These are phyloP conservation scores for Neoitamus cyanurus DNA, from an alignment of 2,888 invertebrate genomes.

Conservation along the genomic window DNA sequence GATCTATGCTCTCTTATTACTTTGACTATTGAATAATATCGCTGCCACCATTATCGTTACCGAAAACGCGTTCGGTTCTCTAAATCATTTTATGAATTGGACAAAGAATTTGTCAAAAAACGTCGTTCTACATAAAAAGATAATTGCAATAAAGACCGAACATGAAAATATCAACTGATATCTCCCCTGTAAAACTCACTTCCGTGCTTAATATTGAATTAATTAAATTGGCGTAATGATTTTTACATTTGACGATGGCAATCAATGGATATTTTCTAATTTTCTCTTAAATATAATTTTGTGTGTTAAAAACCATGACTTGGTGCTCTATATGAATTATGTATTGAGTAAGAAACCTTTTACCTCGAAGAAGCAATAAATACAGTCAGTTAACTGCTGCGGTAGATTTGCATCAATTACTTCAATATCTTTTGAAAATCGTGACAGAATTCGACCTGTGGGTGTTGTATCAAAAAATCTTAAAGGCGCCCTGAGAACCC, in stretches of 20 bases:
- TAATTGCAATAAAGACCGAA: background rate
- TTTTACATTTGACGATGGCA: background rate
- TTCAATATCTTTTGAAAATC: slow-evolving; percentile 69
- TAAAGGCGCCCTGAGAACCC: slow-evolving; percentile 69
- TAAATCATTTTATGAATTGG: too few relatives aligned
- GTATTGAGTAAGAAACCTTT: slow-evolving; percentile 42
- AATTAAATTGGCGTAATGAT: background rate
- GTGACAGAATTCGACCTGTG: slow-evolving; percentile 71
- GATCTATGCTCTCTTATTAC: too few relatives aligned
- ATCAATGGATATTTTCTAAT: background rate
- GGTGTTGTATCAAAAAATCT: slow-evolving; percentile 74
- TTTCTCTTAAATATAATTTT: background rate
- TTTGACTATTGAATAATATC: too few relatives aligned
- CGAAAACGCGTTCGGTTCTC: too few relatives aligned
- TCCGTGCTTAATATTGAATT: background rate
- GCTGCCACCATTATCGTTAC: too few relatives aligned
- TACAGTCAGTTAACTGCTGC: slow-evolving; percentile 69
- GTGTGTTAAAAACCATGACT: background rate
- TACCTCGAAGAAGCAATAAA: slow-evolving; percentile 72
- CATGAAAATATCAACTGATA: background rate
- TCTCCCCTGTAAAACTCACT: too few relatives aligned
- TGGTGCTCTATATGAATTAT: background rate
- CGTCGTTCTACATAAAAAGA: slow-evolving; percentile 24
- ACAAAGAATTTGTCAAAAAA: background rate
- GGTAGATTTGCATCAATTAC: slow-evolving; percentile 65